Conservation (phyloP, 2,797 vertebrate genomes). For the Bradypodion pumilum region DNA sequence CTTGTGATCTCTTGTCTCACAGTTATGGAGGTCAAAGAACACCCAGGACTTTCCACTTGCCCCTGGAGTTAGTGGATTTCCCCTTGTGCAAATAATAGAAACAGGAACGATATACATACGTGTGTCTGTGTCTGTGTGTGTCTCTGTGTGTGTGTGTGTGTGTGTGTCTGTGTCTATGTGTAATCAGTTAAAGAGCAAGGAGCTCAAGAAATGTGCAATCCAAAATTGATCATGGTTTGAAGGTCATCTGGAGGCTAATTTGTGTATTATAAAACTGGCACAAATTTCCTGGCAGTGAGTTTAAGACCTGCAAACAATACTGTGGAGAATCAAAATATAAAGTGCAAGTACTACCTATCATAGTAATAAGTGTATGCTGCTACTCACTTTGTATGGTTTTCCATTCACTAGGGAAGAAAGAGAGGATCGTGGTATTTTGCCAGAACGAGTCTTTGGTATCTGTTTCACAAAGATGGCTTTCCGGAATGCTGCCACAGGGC, state of each 20-base stretch:
- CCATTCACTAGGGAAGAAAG: constrained; percentile 87
- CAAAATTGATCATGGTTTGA: too few species aligned
- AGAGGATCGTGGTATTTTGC: constrained; percentile 91
- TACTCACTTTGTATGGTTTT: constrained; percentile 87
- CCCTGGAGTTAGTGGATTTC: too few species aligned
- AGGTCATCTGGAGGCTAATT: background rate
- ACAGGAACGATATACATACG: too few species aligned
- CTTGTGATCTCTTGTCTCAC: too few species aligned
- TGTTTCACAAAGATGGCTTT: constrained; percentile 85
- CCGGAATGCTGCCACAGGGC: constrained; percentile 91
- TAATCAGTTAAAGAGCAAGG: too few species aligned
- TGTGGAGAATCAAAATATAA: background rate
- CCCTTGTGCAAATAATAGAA: too few species aligned
- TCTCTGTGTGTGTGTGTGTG: too few species aligned
- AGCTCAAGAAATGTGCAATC: too few species aligned
- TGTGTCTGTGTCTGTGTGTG: too few species aligned
- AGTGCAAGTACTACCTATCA: rapidly evolving
- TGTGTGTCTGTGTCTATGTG: too few species aligned
- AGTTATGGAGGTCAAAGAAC: too few species aligned
- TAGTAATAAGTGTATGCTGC: background rate
- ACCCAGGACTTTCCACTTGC: too few species aligned
- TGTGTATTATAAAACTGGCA: background rate
- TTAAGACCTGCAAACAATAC: background rate
- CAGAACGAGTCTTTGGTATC: constrained; percentile 94
- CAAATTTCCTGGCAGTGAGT: background rate